Evolutionary conservation across 1,140 invertebrate genomes (phyloP), one percentile per base, ranked within the genome.

Genomic region (Drosophila sulfurigaster): DNA sequence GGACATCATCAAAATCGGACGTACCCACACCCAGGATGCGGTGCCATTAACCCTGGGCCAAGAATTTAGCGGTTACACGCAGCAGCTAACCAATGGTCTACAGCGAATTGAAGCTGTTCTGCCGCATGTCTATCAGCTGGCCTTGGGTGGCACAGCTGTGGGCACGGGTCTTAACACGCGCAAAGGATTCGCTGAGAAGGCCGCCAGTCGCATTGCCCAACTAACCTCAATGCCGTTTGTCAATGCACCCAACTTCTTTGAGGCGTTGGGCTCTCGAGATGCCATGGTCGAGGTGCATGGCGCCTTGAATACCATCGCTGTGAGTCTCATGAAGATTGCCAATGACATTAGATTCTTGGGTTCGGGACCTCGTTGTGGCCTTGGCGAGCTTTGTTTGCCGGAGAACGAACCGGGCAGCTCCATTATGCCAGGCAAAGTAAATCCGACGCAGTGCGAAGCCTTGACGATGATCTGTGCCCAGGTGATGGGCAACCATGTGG

Each of bases 351-450:
- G 95, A 16, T 96, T 99, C 78, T 93, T 99, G 59, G 98, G 96
- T 0, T 99, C 98, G 28, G 99, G 99, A 3, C 99, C 99, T 0
- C 95, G 99, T 45, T 99, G 98, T 93, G 99, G 99, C 4, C 93
- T 99, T 0, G 99, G 97, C 20, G 99, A 99, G 94, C 93, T 99
- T 0, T 94, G 94, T 20, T 93, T 99, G 30, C 99, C 99, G 0
- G 99, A 99, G 94, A 99, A 99, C 93, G 99, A 99, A 93, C 98
- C 99, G 1, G 99, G 99, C 8, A 98, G 97, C 83, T 99, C 98
- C 6, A 99, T 99, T 76, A 99, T 99, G 99, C 99, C 99, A 48
- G 99, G 98, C 28, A 99, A 99, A 94, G 98, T 99, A 3, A 99
- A 99, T 93, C 99, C 99, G 41, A 99, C 99, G 0, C 99, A 99